phyloP scores from a whole-genome alignment of 2,797 vertebrate genomes.

The Cichlasoma orientale region DNA sequence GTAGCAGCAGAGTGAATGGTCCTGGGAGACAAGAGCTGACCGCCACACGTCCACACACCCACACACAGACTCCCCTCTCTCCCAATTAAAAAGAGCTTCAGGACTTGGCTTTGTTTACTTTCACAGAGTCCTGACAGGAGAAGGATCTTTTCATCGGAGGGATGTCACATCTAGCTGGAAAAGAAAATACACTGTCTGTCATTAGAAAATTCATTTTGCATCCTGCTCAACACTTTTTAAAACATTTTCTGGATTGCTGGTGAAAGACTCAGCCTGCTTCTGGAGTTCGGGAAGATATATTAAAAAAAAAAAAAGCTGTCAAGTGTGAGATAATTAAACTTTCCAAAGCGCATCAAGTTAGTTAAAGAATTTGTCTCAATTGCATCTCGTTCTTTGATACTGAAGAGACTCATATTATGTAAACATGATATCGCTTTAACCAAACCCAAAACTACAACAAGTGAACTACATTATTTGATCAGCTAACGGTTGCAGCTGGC shows the following conservation, averaged over 20 bases:
- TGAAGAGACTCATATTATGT: not conserved
- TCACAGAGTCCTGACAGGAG: conserved; percentile 23
- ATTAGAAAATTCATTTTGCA: not conserved
- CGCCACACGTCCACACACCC: not conserved
- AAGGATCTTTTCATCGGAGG: not conserved
- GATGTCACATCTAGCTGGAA: conserved; percentile 4
- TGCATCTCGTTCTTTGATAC: not conserved
- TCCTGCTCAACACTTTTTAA: not conserved
- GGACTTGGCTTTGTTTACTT: conserved; percentile 35
- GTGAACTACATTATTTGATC: too few species aligned
- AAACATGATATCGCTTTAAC: not conserved
- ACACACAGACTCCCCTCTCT: not conserved
- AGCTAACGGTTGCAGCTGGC: too few species aligned
- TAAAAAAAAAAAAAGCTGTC: not conserved
- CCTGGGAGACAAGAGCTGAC: conserved; percentile 47
- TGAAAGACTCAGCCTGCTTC: not conserved
- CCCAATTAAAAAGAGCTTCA: conserved; percentile 37
- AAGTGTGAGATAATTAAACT: not conserved
- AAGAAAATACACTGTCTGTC: not conserved
- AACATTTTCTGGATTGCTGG: not conserved
- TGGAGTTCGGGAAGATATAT: not conserved
- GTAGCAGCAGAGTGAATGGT: conserved; percentile 34
- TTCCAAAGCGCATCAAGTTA: not conserved
- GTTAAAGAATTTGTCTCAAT: not conserved
- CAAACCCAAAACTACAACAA: not conserved